These are phyloP conservation scores for Euproctis similis DNA, from an alignment of 2,888 invertebrate species.

Conservation along the genomic window DNA sequence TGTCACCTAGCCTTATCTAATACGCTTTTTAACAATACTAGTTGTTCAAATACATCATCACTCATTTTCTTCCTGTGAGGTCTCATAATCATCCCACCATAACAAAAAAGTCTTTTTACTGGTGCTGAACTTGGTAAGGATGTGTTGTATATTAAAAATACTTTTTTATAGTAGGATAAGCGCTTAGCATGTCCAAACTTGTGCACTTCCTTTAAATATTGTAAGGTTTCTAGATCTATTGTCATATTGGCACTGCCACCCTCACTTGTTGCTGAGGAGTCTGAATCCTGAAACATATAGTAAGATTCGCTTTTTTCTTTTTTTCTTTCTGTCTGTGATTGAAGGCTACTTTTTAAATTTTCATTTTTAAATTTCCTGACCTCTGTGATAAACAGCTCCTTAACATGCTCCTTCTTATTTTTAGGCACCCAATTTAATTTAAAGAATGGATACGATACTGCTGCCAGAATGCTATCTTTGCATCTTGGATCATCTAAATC, in stretches of 20 bases:
- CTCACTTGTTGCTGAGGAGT: neutral
- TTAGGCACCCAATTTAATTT: no score
- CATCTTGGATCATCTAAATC: slow-evolving; percentile 1
- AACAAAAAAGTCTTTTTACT: slow-evolving; percentile 12
- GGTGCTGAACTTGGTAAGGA: no score
- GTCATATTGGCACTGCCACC: neutral
- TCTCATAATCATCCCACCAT: slow-evolving; percentile 14
- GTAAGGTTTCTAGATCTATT: neutral
- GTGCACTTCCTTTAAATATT: neutral
- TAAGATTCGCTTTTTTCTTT: slow-evolving; percentile 6
- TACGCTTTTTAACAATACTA: slow-evolving; percentile 4
- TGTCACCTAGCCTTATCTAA: neutral
- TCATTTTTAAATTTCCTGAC: no score
- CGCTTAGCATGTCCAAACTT: neutral
- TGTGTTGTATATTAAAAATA: slow-evolving; percentile 2
- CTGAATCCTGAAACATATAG: slow-evolving; percentile 6
- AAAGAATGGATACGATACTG: no score
- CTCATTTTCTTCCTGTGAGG: slow-evolving; percentile 13
- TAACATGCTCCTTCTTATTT: slow-evolving; percentile 7
- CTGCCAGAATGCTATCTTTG: no score
- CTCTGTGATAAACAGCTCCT: slow-evolving; percentile 5
- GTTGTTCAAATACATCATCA: slow-evolving; percentile 9
- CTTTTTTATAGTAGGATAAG: neutral
- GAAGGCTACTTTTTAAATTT: slow-evolving; percentile 2
- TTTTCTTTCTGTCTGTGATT: slow-evolving; percentile 3